Evolutionary conservation across 30 jellyfish, hydroid and myxozoan genomes (phyloP), one percentile per base, ranked within the genome.

Genomic region (Aurelia sp.): DNA sequence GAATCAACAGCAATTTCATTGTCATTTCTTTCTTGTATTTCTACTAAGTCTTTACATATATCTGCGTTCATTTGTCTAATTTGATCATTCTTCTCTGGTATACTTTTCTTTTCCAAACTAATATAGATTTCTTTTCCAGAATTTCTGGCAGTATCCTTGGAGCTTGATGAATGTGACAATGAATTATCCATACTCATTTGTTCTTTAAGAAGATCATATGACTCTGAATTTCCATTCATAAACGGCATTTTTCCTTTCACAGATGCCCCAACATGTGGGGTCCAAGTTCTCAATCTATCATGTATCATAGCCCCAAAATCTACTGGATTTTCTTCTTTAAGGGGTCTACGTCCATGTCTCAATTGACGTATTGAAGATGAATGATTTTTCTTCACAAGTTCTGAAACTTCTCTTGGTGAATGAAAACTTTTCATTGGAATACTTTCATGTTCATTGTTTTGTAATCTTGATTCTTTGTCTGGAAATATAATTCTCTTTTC

Each of bases 381-480:
- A 17, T 71, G 31, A 40, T 27, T 35, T 19, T 62, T 70, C 50
- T 71, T 52, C 13, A 71, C 60, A 63, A 55, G 66, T 2, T 47
- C 22, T n/a, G 93, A 84, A 27, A 84, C 74, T 31, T 84, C 93
- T 33, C 64, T 61, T 73, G 82, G 82, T 35, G 93, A 61, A 55
- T 72, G 87, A 70, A 20, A 62, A 51, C 93, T 72, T 58, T 84
- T 84, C 0, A 51, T 81, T 47, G 71, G 60, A 11, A 23, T 4
- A 47, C 69, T 18, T 19, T n/a, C 52, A 7, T n/a, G 13, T 17
- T 47, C 27, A 18, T 15, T 17, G n/a, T 62, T 65, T 35, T 62
- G 35, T 11, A 55, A 47, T n/a, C 23, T 31, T 18, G 9, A 20
- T 19, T 18, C 57, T 53, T 71, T 70, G 27, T 59, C 71, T 13